A percentile compares a stretch with the other conserved stretches of the same genome.
Conservation (phyloP, 2,113 vertebrate species). For the Zapornia atra region DNA sequence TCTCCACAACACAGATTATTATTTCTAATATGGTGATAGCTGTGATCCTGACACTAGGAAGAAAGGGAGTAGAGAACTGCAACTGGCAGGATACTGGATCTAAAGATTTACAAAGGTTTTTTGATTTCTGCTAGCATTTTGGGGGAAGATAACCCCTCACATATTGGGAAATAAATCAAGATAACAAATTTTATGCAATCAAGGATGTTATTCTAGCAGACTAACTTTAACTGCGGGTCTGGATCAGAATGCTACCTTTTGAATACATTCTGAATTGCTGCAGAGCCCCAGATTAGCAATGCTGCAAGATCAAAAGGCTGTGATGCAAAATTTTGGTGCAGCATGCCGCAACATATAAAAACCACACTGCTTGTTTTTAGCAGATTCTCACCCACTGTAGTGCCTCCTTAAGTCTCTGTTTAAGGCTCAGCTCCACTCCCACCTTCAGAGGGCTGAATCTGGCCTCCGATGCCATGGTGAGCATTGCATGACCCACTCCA, state of each 20-base stretch:
- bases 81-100: neutral
- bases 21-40: neutral
- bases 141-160: neutral
- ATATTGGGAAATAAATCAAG: neutral
- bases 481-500: neutral
- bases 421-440: neutral
- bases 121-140: neutral
- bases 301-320: constrained; percentile 39
- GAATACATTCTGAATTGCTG: neutral
- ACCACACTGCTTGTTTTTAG: neutral
- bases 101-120: neutral
- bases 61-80: neutral
- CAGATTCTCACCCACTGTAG: neutral
- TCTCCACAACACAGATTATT: neutral
- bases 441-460: neutral
- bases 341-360: constrained; percentile 30
- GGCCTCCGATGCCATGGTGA: accelerated
- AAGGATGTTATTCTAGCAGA: neutral
- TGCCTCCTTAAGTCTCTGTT: neutral
- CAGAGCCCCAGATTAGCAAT: neutral
- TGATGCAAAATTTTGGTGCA: constrained; percentile 31
- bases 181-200: neutral
- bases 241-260: constrained; percentile 8
- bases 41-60: neutral
- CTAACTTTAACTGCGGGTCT: neutral